phyloP scores from a whole-genome alignment of 1,140 invertebrate genomes.

The Aphaenogaster floridana region DNA sequence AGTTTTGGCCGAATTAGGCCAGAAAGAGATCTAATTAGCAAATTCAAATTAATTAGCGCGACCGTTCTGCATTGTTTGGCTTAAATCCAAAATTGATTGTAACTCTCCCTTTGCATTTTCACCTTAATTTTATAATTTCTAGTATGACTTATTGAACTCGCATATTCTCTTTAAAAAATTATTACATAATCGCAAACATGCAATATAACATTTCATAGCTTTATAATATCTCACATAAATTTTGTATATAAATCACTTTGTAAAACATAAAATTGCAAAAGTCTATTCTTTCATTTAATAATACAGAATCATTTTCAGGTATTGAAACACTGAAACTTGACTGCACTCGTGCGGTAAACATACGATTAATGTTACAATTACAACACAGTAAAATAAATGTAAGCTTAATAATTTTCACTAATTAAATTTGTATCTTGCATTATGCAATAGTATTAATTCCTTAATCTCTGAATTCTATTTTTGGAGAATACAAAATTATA shows the following conservation, averaged over 20 bases:
- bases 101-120: background rate
- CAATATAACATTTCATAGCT: background rate
- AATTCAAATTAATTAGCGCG: slow-evolving; percentile 31
- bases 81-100: background rate
- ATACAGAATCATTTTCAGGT: background rate
- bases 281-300: background rate
- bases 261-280: background rate
- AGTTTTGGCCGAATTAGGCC: background rate
- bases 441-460: slow-evolving; percentile 1
- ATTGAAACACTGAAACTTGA: background rate
- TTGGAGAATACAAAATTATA: slow-evolving; percentile 1
- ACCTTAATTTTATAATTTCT: background rate
- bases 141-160: background rate
- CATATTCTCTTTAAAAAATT: background rate
- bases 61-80: background rate
- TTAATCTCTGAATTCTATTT: background rate
- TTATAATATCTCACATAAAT: background rate
- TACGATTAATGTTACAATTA: background rate
- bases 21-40: slow-evolving; percentile 20
- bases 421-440: slow-evolving; percentile 30
- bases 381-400: background rate
- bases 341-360: background rate
- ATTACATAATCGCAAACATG: background rate
- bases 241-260: background rate
- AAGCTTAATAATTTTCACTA: background rate